Percentiles rank a stretch among this genome's conserved stretches.
These are phyloP conservation scores for Euphonia xanthogaster DNA, from an alignment of 2,797 vertebrate genomes.

Conservation along the genomic window DNA sequence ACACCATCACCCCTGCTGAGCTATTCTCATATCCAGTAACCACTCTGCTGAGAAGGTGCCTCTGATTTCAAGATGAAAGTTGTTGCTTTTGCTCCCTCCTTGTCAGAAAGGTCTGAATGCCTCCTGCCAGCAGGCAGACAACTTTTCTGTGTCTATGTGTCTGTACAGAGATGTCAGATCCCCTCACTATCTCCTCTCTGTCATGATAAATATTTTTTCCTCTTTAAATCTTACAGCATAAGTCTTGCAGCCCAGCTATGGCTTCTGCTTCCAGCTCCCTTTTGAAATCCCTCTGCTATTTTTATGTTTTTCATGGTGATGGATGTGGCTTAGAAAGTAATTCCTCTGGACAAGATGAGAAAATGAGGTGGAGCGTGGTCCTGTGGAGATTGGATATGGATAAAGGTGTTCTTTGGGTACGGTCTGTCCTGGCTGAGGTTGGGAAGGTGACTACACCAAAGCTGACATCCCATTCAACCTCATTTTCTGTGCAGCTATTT, in stretches of 20 bases:
- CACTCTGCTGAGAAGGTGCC: not conserved
- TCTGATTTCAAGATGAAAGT: slow-evolving; percentile 28
- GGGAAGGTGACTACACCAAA: not conserved
- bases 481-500: not conserved
- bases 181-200: not conserved
- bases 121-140: not conserved
- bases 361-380: not conserved
- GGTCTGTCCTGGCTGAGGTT: not conserved
- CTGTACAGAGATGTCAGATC: not conserved
- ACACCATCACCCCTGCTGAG: not conserved
- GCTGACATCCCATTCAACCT: not conserved
- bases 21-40: not conserved
- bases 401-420: not conserved
- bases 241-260: not conserved
- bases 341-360: not conserved
- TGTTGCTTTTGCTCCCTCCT: not conserved
- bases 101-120: not conserved
- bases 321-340: not conserved
- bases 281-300: not conserved
- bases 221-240: not conserved
- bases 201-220: not conserved
- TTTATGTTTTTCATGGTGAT: not conserved
- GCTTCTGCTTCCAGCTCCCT: not conserved
- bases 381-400: fast-evolving
- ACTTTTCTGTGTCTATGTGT: not conserved